A percentile compares a stretch with the other conserved stretches of the same genome.
Evolutionary conservation across 2,797 vertebrate species (phyloP).

Genomic region (Prionace glauca): DNA sequence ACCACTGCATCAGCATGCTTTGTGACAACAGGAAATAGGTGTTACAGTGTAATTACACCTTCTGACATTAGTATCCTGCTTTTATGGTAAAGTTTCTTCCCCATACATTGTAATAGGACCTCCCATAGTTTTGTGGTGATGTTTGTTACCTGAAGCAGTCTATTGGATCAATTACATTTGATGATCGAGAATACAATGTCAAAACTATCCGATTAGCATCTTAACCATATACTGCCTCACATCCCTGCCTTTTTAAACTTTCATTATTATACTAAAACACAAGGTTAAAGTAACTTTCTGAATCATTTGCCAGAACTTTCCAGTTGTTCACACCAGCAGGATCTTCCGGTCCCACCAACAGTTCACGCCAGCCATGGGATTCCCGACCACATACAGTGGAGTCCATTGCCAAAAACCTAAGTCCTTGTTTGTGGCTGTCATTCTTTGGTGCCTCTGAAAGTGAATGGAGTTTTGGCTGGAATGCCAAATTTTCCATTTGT

Average conservation of each 20-base stretch:
- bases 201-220: neutral
- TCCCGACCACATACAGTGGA: too few species aligned
- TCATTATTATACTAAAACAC: neutral
- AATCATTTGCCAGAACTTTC: too few species aligned
- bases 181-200: neutral
- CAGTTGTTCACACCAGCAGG: too few species aligned
- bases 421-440: too few species aligned
- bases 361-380: too few species aligned
- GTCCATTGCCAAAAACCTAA: too few species aligned
- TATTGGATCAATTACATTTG: neutral
- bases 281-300: neutral
- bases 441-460: too few species aligned
- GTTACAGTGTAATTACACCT: neutral
- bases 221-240: neutral
- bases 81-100: neutral
- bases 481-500: too few species aligned
- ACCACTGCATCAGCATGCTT: neutral
- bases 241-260: neutral
- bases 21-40: neutral
- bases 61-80: neutral
- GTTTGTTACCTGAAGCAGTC: neutral
- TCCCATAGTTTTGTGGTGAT: too few species aligned
- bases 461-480: too few species aligned
- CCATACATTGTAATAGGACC: neutral
- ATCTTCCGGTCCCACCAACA: too few species aligned